phyloP scores from a whole-genome alignment of 2,888 invertebrate species.

The Rhagonycha fulva region DNA sequence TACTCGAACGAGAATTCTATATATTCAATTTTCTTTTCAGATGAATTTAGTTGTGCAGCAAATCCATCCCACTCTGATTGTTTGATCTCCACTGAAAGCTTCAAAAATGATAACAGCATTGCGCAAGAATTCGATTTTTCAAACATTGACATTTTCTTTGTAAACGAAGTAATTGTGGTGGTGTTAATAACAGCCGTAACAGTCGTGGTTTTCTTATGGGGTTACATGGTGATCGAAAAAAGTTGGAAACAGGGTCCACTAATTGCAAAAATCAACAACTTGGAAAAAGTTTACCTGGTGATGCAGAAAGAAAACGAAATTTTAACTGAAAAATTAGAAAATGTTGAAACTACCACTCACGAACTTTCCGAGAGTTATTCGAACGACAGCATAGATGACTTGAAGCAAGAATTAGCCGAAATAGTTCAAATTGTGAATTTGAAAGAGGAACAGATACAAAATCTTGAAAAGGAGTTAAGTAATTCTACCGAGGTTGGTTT shows the following conservation, averaged over 20 bases:
- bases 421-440: slow-evolving; percentile 55
- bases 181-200: slow-evolving; percentile 67
- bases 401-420: slow-evolving; percentile 68
- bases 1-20: too few relatives aligned
- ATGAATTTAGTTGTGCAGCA: slow-evolving; percentile 18
- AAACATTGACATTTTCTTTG: neutral
- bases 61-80: slow-evolving; percentile 8
- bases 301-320: slow-evolving; percentile 67
- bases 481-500: slow-evolving; percentile 80
- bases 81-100: neutral
- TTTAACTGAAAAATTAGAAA: slow-evolving; percentile 59
- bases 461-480: slow-evolving; percentile 76
- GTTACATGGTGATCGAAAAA: slow-evolving; percentile 79
- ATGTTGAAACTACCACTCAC: slow-evolving; percentile 14
- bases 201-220: slow-evolving; percentile 72
- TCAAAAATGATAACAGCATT: neutral
- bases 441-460: slow-evolving; percentile 69
- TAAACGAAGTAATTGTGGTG: slow-evolving; percentile 14
- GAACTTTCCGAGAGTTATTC: slow-evolving; percentile 59
- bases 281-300: slow-evolving; percentile 66
- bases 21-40: slow-evolving; percentile 1
- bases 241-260: slow-evolving; percentile 71
- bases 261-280: slow-evolving; percentile 68
- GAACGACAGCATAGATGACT: slow-evolving; percentile 70
- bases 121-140: neutral